Conservation (phyloP, 1,140 invertebrate species). For the Drosophila serrata region DNA sequence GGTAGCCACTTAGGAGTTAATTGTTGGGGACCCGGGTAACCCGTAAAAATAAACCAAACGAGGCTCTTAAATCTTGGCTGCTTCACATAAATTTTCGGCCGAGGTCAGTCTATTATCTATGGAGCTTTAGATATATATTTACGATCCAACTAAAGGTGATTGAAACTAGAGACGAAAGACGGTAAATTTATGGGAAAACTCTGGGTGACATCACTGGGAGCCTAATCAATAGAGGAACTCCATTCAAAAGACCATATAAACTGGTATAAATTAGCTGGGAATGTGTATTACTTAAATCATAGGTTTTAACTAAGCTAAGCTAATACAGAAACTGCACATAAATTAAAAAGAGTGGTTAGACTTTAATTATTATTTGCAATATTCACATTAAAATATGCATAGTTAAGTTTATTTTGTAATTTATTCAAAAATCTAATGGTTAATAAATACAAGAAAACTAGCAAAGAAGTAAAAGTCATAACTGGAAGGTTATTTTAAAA, state of each 20-base stretch:
- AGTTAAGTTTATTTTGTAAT: neutral
- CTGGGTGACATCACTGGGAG: constrained; percentile 32
- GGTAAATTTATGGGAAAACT: constrained; percentile 33
- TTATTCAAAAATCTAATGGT: neutral
- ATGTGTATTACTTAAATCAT: neutral
- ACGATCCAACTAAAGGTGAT: constrained; percentile 36
- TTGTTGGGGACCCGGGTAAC: constrained; percentile 1
- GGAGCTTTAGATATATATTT: constrained; percentile 18
- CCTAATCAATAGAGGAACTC: neutral
- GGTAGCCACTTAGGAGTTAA: constrained; percentile 22
- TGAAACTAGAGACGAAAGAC: constrained; percentile 17
- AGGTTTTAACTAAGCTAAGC: neutral
- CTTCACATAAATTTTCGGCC: constrained; percentile 43
- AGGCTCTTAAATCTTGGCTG: constrained; percentile 33
- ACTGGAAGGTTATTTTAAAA: neutral
- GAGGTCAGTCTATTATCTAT: constrained; percentile 29
- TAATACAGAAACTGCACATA: neutral
- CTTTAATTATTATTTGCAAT: constrained; percentile 8
- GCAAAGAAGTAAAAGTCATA: neutral
- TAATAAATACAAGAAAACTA: neutral
- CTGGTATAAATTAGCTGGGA: neutral
- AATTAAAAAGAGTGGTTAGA: constrained; percentile 4
- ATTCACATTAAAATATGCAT: constrained; percentile 4
- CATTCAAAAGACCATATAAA: neutral
- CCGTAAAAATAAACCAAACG: constrained; percentile 18